phyloP scores from a whole-genome alignment of 2,888 invertebrate genomes.

The Ceriagrion tenellum region DNA sequence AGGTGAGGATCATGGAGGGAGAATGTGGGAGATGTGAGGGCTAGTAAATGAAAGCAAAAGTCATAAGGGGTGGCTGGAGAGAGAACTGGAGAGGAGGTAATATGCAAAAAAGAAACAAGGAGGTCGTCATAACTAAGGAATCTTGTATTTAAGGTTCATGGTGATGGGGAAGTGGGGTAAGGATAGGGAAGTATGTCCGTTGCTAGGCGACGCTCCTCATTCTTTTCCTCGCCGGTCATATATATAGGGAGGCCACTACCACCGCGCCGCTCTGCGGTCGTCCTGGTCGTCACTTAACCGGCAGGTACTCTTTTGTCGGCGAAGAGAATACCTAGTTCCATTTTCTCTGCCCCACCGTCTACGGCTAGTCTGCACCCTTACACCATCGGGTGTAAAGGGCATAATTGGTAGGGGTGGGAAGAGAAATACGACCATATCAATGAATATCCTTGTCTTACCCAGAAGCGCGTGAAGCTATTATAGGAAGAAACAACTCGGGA shows the following conservation, averaged over 20 bases:
- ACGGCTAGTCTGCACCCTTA: not conserved
- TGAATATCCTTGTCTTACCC: no score
- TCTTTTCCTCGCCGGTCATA: not conserved
- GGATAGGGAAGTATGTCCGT: conserved; percentile 1
- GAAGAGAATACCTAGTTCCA: conserved; percentile 36
- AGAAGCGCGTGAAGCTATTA: no score
- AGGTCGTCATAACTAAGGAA: not conserved
- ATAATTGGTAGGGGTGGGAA: no score
- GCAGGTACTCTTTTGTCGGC: not conserved
- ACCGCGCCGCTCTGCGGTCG: not conserved
- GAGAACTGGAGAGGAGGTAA: not conserved
- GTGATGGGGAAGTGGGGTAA: not conserved
- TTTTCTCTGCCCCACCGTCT: not conserved
- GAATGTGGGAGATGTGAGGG: not conserved
- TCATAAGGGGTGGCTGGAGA: not conserved
- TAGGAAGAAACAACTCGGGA: no score
- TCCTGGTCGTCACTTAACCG: not conserved
- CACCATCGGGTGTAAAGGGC: no score
- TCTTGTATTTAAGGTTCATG: not conserved
- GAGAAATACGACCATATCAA: no score
- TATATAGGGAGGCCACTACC: not conserved
- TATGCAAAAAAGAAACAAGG: not conserved
- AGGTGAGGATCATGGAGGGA: not conserved
- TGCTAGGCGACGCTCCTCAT: conserved; percentile 57
- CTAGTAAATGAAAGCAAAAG: conserved; percentile 4